These are phyloP conservation scores for Xiphydria camelus DNA, from an alignment of 2,888 invertebrate genomes.

Conservation along the genomic window DNA sequence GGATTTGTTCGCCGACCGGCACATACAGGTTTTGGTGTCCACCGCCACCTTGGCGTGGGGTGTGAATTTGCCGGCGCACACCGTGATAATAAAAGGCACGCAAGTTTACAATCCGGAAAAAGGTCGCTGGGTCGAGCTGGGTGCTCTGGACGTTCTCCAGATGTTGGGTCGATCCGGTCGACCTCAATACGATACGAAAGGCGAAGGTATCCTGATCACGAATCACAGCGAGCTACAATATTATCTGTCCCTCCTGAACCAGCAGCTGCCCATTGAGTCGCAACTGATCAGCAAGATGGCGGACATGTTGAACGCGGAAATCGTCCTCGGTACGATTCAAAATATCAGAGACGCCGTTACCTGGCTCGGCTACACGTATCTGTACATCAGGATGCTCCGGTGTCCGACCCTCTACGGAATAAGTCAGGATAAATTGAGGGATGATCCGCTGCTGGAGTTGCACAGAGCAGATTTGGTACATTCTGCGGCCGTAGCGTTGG, in stretches of 20 bases:
- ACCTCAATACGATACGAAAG: constrained; percentile 94
- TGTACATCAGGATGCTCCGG: constrained; percentile 93
- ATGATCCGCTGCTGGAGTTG: constrained; percentile 84
- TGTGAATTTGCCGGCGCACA: constrained; percentile 98
- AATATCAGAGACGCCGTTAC: constrained; percentile 88
- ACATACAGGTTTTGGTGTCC: constrained; percentile 96
- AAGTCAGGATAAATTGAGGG: constrained; percentile 70
- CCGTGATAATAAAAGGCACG: constrained; percentile 97
- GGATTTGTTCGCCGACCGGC: constrained; percentile 96
- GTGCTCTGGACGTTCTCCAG: constrained; percentile 96
- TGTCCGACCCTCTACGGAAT: constrained; percentile 90
- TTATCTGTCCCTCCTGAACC: constrained; percentile 95
- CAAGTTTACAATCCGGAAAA: constrained; percentile 98
- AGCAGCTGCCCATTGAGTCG: constrained; percentile 97
- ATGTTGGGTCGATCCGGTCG: constrained; percentile 98
- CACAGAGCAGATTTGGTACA: constrained; percentile 94
- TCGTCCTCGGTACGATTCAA: constrained; percentile 93
- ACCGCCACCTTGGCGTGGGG: constrained; percentile 99
- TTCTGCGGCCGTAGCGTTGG: constrained; percentile 87
- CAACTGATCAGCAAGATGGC: constrained; percentile 91
- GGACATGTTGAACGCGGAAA: constrained; percentile 97
- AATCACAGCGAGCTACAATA: constrained; percentile 99
- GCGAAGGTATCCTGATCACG: constrained; percentile 94
- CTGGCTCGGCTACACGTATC: constrained; percentile 95
- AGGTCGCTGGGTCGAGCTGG: constrained; percentile 96